Evolutionary conservation across 2,797 vertebrate species (phyloP), one percentile per base, ranked within the genome.

Genomic region (Sebastes taczanowskii): DNA sequence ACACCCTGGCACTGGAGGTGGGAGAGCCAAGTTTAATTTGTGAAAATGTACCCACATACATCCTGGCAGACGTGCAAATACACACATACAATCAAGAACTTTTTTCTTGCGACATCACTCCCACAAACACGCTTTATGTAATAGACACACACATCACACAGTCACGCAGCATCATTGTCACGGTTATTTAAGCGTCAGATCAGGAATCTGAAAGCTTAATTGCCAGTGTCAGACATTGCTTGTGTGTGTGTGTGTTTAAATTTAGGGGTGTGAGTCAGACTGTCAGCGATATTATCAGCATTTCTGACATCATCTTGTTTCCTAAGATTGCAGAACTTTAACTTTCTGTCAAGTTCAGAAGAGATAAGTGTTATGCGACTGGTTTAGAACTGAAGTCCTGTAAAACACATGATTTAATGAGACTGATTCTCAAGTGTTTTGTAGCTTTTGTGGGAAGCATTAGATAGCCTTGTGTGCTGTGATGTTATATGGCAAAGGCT

Each of bases 1-100:
- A 90, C 94, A 93, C 89, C 86, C 90, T 84, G 89, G 77, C 83
- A 87, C 85, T 86, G 77, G 87, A 89, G 87, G 89, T 91, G 91
- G 87, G 52, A 88, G 81, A 85, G 80, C 75, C 84, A 89, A 81
- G 79, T 90, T 89, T 91, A 82, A 91, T 92, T 88, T 86, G 86
- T 70, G 76, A 85, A 74, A 92, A 86, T 80, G 69, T 89, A 85
- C 73, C 80, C 87, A 83, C 86, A 82, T 78, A 75, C 72, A 74
- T 79, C 55, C 35, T 79, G 62, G 22, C 79, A 88, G 66, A 76
- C 69, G 20, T 63, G 35, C 82, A 79, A 42, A 75, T 27, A 71
- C 83, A 74, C 55, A 59, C 18, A 49, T 6, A 78, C 30, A 72
- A 62, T 71, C 23, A 30, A 55, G 63, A 75, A 71, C 60, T 16